Conservation (phyloP, 2,797 vertebrate species). For the Smutsia gigantea region DNA sequence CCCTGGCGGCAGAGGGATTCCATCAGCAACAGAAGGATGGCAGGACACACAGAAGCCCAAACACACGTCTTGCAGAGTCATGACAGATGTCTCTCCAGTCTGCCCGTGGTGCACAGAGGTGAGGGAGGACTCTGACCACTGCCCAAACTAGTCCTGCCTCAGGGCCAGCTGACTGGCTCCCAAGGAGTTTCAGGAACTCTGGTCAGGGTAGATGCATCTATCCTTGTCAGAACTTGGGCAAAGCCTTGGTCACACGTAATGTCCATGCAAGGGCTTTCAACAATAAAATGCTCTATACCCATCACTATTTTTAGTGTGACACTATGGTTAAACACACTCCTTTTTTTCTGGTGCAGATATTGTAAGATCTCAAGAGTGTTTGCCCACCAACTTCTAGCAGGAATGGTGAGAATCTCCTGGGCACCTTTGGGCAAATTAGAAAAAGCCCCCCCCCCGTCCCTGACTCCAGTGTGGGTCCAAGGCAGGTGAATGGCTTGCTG, state of each 20-base stretch:
- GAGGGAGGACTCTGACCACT: neutral
- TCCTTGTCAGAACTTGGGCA: neutral
- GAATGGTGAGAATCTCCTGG: neutral
- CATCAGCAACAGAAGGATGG: neutral
- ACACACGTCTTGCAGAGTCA: neutral
- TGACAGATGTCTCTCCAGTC: neutral
- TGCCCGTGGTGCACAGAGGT: neutral
- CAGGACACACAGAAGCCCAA: rapidly evolving
- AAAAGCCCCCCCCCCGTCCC: neutral
- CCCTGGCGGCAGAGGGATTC: neutral
- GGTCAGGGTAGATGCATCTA: neutral
- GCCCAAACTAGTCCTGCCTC: neutral
- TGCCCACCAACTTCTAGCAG: neutral
- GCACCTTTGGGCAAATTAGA: neutral
- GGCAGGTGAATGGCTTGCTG: neutral
- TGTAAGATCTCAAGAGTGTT: neutral
- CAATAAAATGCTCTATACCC: neutral
- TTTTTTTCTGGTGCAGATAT: neutral
- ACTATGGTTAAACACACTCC: neutral
- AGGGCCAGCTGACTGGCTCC: rapidly evolving
- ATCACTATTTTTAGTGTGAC: neutral
- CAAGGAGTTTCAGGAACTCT: neutral
- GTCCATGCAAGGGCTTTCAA: neutral
- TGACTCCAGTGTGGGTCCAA: neutral
- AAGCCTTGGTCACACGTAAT: neutral